Evolutionary conservation across 2,888 invertebrate genomes (phyloP), one percentile per base, ranked within the genome.

Genomic region (Dolomedes plantarius): DNA sequence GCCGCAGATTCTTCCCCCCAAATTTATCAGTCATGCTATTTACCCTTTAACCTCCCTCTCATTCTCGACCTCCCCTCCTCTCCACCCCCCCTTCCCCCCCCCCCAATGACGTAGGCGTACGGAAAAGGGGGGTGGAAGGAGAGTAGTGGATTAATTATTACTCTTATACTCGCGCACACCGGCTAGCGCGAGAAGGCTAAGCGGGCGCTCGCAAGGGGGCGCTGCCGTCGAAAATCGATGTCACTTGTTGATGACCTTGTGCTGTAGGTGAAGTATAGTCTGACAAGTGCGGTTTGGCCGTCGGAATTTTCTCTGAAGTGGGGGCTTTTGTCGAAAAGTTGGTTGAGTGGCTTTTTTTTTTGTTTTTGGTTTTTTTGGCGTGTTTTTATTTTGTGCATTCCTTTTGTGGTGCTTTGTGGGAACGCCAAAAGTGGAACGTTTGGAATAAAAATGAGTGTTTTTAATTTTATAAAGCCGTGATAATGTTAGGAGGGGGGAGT

Each of bases 171-270:
- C 71, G 65, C 85, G 79, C 78, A 86, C 74, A 79, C 78, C 78
- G 79, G 67, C 83, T 78, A 73, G 46, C 77, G 39, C 72, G 73
- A 76, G 71, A 76, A 75, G 76, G 64, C 36, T 68, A 75, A 67
- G 76, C 82, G 23, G 56, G 56, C 76, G 76, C 77, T 77, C 76
- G 67, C 29, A 11, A 46, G 85, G 56, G 78, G 85, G 85, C 85
- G 85, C 85, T 73, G 68, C 79, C 32, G 78, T 69, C 78, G 74
- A 86, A 86, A 86, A 86, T 86, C 85, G 85, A 86, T 86, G 85
- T 86, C 85, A 86, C 85, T 86, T 86, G 85, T 86, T 86, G 85
- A 86, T 78, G 85, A 86, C 85, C 85, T 86, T 86, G 85, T 86
- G 85, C 79, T 56, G 79, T 85, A 86, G 79, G 78, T 79, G 85